These are phyloP conservation scores for Melanotaenia pygmaea DNA, from an alignment of 2,797 vertebrate species.

Conservation along the genomic window DNA sequence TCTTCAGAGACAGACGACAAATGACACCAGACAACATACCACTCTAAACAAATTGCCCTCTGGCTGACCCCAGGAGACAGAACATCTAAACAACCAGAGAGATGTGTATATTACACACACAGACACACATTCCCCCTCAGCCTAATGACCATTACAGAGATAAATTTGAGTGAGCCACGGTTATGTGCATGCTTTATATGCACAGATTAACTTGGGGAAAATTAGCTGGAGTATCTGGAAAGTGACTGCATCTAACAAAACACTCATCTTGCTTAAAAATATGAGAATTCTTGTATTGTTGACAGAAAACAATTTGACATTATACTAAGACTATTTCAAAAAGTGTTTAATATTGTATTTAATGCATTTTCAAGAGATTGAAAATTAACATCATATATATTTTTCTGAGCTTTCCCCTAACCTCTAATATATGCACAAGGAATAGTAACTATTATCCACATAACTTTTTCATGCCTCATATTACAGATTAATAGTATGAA, in stretches of 20 bases:
- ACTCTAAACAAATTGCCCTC: constrained; percentile 70
- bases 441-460: background rate
- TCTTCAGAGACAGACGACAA: constrained; percentile 49
- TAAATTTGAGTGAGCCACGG: constrained; percentile 48
- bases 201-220: constrained; percentile 16
- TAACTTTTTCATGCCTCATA: background rate
- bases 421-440: background rate
- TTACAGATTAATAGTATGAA: background rate
- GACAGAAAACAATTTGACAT: background rate
- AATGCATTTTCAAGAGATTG: background rate
- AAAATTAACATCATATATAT: background rate
- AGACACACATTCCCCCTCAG: constrained; percentile 53
- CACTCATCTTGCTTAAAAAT: background rate
- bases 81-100: constrained; percentile 73
- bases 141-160: constrained; percentile 61
- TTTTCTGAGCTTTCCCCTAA: background rate
- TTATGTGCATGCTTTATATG: constrained; percentile 26
- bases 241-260: background rate
- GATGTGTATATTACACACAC: constrained; percentile 66
- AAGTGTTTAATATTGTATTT: background rate
- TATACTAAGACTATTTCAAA: background rate
- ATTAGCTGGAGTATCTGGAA: background rate
- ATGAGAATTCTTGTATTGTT: background rate
- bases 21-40: constrained; percentile 58
- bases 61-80: constrained; percentile 72